Base-by-base conservation (phyloP, 2,888 invertebrate species). In the Parasteatoda lunata region DNA sequence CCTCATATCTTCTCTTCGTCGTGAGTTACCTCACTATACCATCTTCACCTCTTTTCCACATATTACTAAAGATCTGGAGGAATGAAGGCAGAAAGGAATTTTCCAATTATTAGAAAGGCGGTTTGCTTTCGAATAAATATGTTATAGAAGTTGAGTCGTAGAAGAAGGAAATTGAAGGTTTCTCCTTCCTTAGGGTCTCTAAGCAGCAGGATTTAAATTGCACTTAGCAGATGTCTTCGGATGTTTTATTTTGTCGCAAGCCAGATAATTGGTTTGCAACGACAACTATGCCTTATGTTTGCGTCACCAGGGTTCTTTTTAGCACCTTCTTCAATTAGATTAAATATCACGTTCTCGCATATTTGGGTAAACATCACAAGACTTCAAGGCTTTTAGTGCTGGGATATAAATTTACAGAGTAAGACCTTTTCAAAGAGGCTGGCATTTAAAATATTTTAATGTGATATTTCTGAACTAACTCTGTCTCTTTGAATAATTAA, bases 241-340 rank as follows among this genome's bases (percentile, higher is more conserved):
- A 47, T 76, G 64, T 76, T 65, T 76, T 64, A 65, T 76, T 76
- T 64, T 49, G 64, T 76, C 76, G 30, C 30, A n/a, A 73, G 73
- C 54, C 45, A 73, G 54, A 51, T 77, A 77, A 77, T 77, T 77
- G 77, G 77, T 77, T 52, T 68, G 77, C 30, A 66, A 59, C 52
- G 45, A 77, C 77, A 77, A 77, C 66, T 77, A 77, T 77, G 66
- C n/a, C 15, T 68, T 15, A 11, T 51, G 52, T 30, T 68, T 45
- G 11, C n/a, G 59, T 59, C 30, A 30, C 30, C 30, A 30, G 2
- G 30, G 30, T 30, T 30, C 30, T 30, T 30, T 30, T 30, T 30
- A 30, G 30, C 30, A 30, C 30, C 30, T 30, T 30, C 30, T 30
- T 30, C 30, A 30, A 30, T 30, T 30, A 30, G 30, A 30, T 30